Conservation (phyloP, 1,140 invertebrate genomes). For the Zophobas atratus region DNA sequence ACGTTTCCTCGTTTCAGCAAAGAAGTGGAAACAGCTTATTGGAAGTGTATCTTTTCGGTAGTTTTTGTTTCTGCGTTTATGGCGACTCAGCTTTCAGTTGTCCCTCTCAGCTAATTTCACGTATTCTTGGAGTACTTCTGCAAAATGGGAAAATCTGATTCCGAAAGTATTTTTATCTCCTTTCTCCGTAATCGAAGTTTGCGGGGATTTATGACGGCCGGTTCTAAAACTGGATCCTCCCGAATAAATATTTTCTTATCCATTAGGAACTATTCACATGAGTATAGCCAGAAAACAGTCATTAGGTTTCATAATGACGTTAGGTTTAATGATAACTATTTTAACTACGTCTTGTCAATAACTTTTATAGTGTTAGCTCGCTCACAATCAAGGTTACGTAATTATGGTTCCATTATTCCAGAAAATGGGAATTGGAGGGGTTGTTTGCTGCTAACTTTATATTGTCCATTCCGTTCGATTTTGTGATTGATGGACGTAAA, state of each 20-base stretch:
- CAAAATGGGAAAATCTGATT: neutral
- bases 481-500: slow-evolving; percentile 12
- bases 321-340: neutral
- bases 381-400: neutral
- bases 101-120: neutral
- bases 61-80: slow-evolving; percentile 30
- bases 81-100: slow-evolving; percentile 25
- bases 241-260: neutral
- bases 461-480: slow-evolving; percentile 3
- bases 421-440: slow-evolving; percentile 5
- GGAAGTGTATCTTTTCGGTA: slow-evolving; percentile 9
- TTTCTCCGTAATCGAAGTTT: neutral
- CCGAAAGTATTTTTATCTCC: neutral
- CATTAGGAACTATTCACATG: neutral
- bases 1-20: slow-evolving; percentile 17
- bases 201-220: neutral
- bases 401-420: neutral
- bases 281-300: neutral
- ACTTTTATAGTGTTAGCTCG: neutral
- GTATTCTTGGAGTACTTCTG: neutral
- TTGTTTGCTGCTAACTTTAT: neutral
- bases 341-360: neutral
- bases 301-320: neutral
- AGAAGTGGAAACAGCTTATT: neutral
- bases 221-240: neutral